Evolutionary conservation across 2,888 invertebrate genomes (phyloP).

Genomic region (Tachina grossa): DNA sequence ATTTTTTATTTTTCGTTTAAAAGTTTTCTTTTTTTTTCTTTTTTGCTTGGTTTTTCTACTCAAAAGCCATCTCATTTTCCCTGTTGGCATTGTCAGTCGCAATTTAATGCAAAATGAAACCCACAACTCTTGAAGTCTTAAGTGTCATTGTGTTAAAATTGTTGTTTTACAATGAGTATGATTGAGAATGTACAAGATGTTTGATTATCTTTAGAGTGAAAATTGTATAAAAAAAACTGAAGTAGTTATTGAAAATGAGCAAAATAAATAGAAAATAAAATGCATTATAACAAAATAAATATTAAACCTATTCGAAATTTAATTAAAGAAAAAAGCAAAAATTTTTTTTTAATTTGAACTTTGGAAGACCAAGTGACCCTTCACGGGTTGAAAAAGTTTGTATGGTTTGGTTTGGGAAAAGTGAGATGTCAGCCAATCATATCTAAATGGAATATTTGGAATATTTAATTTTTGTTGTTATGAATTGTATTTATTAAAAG

Average conservation of each 20-base stretch:
- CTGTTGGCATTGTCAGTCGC: slow-evolving; percentile 62
- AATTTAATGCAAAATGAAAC: slow-evolving; percentile 62
- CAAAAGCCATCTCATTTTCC: slow-evolving; percentile 60
- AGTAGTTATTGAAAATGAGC: slow-evolving; percentile 58
- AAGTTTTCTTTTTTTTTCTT: slow-evolving; percentile 23
- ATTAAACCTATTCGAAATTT: slow-evolving; percentile 13
- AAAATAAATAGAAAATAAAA: slow-evolving; percentile 50
- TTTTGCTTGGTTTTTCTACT: slow-evolving; percentile 32
- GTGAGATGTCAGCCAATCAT: too few species aligned
- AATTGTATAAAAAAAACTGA: slow-evolving; percentile 43
- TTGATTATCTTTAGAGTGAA: slow-evolving; percentile 69
- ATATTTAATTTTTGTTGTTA: too few species aligned
- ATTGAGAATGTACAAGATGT: slow-evolving; percentile 77
- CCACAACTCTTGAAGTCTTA: slow-evolving; percentile 72
- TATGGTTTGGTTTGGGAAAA: too few species aligned
- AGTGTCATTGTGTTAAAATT: slow-evolving; percentile 81
- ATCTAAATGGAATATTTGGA: too few species aligned
- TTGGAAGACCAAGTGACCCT: too few species aligned
- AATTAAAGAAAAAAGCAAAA: too few species aligned
- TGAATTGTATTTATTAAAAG: too few species aligned
- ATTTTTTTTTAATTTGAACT: too few species aligned
- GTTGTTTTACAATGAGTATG: slow-evolving; percentile 80
- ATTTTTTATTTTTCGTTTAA: background rate
- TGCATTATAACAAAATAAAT: slow-evolving; percentile 51
- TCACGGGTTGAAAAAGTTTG: too few species aligned